phyloP scores from a whole-genome alignment of 2,113 vertebrate species.

The Aldabrachelys gigantea region DNA sequence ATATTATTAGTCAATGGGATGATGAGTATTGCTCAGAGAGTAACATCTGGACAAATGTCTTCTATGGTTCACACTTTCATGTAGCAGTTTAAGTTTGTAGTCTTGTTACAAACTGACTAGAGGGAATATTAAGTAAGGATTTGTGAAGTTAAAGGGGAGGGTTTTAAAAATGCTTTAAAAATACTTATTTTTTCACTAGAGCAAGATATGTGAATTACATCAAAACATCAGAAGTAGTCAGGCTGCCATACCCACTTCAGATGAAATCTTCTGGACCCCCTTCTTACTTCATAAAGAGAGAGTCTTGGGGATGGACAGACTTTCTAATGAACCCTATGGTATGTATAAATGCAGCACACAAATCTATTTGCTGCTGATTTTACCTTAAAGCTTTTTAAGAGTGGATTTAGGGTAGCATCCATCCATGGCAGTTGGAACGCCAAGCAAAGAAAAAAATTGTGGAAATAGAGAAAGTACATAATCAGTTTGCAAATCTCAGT shows the following conservation, averaged over 20 bases:
- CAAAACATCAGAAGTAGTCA: conserved; percentile 95
- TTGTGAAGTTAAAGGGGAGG: not conserved
- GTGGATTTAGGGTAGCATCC: not conserved
- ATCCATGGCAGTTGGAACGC: not conserved
- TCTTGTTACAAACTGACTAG: not conserved
- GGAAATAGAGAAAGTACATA: not conserved
- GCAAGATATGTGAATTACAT: conserved; percentile 97
- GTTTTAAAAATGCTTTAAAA: not conserved
- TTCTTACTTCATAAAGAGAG: conserved; percentile 96
- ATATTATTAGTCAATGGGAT: not conserved
- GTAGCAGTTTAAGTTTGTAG: not conserved
- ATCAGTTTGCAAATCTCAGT: not conserved
- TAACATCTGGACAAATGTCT: not conserved
- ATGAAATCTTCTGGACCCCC: conserved; percentile 91
- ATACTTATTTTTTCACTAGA: conserved; percentile 73
- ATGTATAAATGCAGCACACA: conserved; percentile 42
- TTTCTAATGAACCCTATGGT: conserved; percentile 99
- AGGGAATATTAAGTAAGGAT: not conserved
- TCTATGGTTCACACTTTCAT: not conserved
- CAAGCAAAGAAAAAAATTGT: not conserved
- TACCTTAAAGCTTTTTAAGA: not conserved
- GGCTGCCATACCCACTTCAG: conserved; percentile 94
- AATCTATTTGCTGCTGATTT: not conserved
- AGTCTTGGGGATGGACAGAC: conserved; percentile 99
- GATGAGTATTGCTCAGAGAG: not conserved